Evolutionary conservation across 2,888 invertebrate species (phyloP).

Genomic region (Choreutis nemorana): DNA sequence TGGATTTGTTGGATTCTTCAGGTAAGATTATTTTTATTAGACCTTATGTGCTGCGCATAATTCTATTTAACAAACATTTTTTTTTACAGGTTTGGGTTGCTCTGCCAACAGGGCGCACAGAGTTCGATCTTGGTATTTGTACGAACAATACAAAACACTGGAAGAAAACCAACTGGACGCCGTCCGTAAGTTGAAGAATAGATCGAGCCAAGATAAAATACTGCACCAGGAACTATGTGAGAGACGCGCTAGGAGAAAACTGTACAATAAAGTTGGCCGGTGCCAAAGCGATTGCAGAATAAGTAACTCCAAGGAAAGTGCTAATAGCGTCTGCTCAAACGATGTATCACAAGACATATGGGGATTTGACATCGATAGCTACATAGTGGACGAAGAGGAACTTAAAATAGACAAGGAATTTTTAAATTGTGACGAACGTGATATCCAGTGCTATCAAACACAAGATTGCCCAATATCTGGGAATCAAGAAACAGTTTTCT

Average conservation of each 20-base stretch:
- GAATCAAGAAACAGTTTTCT: no score
- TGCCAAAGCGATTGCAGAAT: conserved; percentile 25
- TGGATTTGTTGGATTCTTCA: conserved; percentile 44
- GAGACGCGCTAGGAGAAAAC: conserved; percentile 31
- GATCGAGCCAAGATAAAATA: conserved; percentile 36
- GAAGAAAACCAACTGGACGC: conserved; percentile 44
- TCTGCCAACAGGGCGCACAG: conserved; percentile 35
- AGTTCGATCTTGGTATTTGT: conserved; percentile 52
- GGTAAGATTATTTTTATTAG: conserved; percentile 20
- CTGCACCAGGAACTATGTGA: conserved; percentile 40
- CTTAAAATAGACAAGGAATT: no score
- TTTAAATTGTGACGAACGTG: no score
- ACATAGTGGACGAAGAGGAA: no score
- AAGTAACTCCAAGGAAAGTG: no score
- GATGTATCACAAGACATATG: no score
- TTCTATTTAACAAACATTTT: not conserved
- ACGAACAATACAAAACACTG: conserved; percentile 50
- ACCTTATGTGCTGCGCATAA: not conserved
- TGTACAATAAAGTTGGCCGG: conserved; percentile 27
- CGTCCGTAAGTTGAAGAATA: conserved; percentile 32
- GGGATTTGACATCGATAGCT: no score
- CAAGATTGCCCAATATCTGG: no score
- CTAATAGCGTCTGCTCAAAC: no score
- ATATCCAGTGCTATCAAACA: no score
- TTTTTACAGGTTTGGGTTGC: conserved; percentile 28